Conservation (phyloP, 2,888 invertebrate species). For the Spodoptera littoralis region DNA sequence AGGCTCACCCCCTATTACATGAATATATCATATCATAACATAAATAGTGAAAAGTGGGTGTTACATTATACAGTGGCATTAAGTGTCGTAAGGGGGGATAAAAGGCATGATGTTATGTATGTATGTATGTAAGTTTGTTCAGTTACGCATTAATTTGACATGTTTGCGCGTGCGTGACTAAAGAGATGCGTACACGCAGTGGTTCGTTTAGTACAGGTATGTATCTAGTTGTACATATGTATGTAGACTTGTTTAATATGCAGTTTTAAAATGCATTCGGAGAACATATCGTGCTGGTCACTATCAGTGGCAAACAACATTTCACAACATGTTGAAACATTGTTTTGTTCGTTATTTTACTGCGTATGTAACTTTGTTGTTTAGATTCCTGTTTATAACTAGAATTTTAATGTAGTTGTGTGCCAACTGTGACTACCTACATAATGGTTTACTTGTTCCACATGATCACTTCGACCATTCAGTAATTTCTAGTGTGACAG, state of each 20-base stretch:
- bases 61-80: too few relatives aligned
- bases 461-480: conserved; percentile 8
- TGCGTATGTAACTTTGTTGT: conserved; percentile 5
- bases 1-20: too few relatives aligned
- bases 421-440: too few relatives aligned
- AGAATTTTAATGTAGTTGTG: neutral
- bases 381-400: conserved; percentile 2
- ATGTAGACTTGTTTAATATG: conserved; percentile 19
- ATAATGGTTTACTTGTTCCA: too few relatives aligned
- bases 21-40: too few relatives aligned
- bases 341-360: conserved; percentile 12
- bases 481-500: conserved; percentile 39
- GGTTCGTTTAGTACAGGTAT: conserved; percentile 2
- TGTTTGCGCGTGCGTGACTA: conserved; percentile 9
- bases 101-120: too few relatives aligned
- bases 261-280: conserved; percentile 7
- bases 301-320: conserved; percentile 6
- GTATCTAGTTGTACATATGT: neutral
- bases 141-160: conserved; percentile 1
- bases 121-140: neutral
- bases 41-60: too few relatives aligned
- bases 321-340: conserved; percentile 16
- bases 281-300: conserved; percentile 9
- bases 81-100: too few relatives aligned
- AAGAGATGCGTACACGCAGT: conserved; percentile 27